These are phyloP conservation scores for Notocelia uddmanniana DNA, from an alignment of 2,888 invertebrate species.

Conservation along the genomic window DNA sequence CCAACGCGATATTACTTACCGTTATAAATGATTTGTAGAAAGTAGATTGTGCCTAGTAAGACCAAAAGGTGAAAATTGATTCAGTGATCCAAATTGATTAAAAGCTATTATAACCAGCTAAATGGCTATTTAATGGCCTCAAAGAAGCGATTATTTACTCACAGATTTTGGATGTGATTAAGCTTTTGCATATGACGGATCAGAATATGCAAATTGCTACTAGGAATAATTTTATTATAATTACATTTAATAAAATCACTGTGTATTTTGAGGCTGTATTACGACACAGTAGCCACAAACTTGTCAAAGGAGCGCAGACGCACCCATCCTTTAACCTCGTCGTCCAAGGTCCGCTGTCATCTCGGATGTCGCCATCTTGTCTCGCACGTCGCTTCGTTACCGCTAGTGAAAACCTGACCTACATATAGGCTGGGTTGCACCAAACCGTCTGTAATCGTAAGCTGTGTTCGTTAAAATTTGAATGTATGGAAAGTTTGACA, in stretches of 20 bases:
- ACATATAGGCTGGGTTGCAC: too few species aligned
- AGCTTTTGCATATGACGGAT: background rate
- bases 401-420: slow-evolving; percentile 22
- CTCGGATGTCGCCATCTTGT: slow-evolving; percentile 47
- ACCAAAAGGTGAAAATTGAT: slow-evolving; percentile 23
- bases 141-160: background rate
- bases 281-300: slow-evolving; percentile 48
- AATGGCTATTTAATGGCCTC: background rate
- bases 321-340: slow-evolving; percentile 46
- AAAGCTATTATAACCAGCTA: background rate
- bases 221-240: too few species aligned
- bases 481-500: too few species aligned
- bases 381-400: slow-evolving; percentile 20
- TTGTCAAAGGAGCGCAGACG: slow-evolving; percentile 53
- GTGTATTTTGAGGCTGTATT: background rate
- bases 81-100: slow-evolving; percentile 21
- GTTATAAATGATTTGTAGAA: slow-evolving; percentile 11
- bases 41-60: background rate
- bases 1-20: slow-evolving; percentile 5
- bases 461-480: too few species aligned
- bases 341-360: slow-evolving; percentile 42
- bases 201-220: background rate
- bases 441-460: too few species aligned
- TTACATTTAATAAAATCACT: too few species aligned
- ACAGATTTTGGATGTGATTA: background rate